phyloP scores from a whole-genome alignment of 2,797 vertebrate genomes.

The Cuculus canorus region DNA sequence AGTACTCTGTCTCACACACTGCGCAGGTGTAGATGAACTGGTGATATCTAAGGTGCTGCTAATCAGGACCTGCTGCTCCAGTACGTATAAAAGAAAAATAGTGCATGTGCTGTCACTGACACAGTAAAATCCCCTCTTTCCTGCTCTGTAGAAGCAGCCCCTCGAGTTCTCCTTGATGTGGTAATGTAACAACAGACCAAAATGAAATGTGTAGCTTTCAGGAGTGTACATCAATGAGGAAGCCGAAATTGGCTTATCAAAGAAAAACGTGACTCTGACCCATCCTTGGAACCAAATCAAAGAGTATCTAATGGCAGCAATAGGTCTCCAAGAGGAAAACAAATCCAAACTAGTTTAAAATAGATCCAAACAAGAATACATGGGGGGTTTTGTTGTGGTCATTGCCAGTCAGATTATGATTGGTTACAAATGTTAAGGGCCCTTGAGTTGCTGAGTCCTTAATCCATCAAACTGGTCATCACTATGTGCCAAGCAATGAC shows the following conservation, averaged over 20 bases:
- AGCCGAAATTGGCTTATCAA: slow-evolving; percentile 34
- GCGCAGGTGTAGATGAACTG: background rate
- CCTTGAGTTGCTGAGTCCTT: slow-evolving; percentile 5
- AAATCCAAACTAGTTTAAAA: slow-evolving; percentile 45
- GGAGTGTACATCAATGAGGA: background rate
- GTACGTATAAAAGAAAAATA: background rate
- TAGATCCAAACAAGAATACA: slow-evolving; percentile 27
- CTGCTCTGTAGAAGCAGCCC: background rate
- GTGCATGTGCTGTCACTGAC: background rate
- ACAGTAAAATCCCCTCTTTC: background rate
- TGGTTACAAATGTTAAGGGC: slow-evolving; percentile 53
- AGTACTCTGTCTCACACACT: background rate
- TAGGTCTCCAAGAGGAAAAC: slow-evolving; percentile 40
- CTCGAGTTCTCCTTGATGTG: slow-evolving; percentile 9
- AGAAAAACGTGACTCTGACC: slow-evolving; percentile 36
- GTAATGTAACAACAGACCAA: background rate
- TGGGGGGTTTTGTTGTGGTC: background rate
- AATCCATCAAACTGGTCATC: slow-evolving; percentile 50
- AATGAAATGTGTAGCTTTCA: background rate
- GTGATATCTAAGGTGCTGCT: background rate
- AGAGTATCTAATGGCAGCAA: slow-evolving; percentile 29
- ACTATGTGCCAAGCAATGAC: slow-evolving; percentile 52
- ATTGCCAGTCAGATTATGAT: slow-evolving; percentile 49
- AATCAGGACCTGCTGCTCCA: background rate
- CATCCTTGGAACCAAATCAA: slow-evolving; percentile 60